Conservation (phyloP, 2,888 invertebrate species). For the Deladenus siricidicola region DNA sequence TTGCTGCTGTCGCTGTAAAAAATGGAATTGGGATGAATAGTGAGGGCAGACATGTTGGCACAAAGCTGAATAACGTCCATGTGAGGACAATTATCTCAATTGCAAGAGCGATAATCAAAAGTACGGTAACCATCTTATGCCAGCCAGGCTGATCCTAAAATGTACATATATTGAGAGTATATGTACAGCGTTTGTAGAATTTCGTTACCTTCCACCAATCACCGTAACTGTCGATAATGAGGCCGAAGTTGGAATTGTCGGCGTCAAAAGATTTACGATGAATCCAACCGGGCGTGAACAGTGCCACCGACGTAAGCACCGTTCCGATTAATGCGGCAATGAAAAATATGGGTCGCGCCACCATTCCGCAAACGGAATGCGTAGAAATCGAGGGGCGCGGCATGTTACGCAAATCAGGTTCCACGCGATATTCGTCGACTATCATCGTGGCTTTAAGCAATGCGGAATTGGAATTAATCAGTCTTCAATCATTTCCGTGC, state of each 20-base stretch:
- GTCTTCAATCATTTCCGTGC: no score
- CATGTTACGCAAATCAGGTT: no score
- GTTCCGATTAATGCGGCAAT: not conserved
- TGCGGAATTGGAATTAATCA: no score
- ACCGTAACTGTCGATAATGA: not conserved
- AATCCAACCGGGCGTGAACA: not conserved
- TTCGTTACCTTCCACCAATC: constrained; percentile 1
- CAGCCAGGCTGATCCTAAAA: not conserved
- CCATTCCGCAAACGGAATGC: no score
- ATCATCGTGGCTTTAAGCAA: no score
- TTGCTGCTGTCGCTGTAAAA: not conserved
- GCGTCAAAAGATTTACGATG: not conserved
- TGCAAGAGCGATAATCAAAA: not conserved
- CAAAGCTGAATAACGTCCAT: not conserved
- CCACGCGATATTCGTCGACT: no score
- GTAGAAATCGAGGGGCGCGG: no score
- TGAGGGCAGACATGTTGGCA: not conserved
- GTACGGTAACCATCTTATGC: not conserved
- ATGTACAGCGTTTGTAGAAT: no score
- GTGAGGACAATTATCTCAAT: not conserved
- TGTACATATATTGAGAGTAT: not conserved
- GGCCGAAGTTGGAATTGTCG: not conserved
- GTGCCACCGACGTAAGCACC: not conserved
- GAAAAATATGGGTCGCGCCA: no score
- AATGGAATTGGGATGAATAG: not conserved